Evolutionary conservation across 2,888 invertebrate genomes (phyloP), one percentile per base, ranked within the genome.

Genomic region (Polietes domitor): DNA sequence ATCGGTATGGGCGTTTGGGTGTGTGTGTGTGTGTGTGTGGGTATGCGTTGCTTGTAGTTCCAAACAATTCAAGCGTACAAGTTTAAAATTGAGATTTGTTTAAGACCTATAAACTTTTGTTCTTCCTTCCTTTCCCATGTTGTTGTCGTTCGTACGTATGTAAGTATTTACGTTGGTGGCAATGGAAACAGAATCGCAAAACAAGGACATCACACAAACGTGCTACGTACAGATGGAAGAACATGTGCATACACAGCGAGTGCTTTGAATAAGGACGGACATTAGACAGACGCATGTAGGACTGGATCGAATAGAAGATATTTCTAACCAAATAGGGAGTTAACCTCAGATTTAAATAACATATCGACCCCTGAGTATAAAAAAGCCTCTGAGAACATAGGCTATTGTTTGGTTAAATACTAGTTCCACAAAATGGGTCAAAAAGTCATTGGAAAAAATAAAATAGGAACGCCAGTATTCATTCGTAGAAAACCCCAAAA

Each of bases 41-140:
- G 53, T 73, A 65, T 79, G 53, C 37, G 3, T 24, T 28, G 21
- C 24, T n/a, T 58, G 37, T 43, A 74, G 26, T 65, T 76, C 21
- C 32, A 58, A 68, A 58, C 76, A 65, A 47, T 76, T 80, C 76
- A 80, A 72, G 76, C 58, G 32, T 77, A 47, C 63, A 76, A 75
- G 50, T 63, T 72, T 63, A 19, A 71, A 80, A 55, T 72, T 72
- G 32, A 55, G 53, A 72, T 37, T 32, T 72, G 26, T 55, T 28
- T 53, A 55, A 53, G 71, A 19, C 53, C 32, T 53, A 32, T 53
- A 50, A 19, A 53, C 28, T 72, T 53, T 28, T 19, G 28, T 32
- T 63, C 32, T 58, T 58, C 26, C 24, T 58, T n/a, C n/a, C n/a
- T n/a, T n/a, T n/a, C n/a, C n/a, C n/a, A n/a, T n/a, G 24, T 21